Evolutionary conservation across 2,113 vertebrate genomes (phyloP).

Genomic region (Rynchops niger): DNA sequence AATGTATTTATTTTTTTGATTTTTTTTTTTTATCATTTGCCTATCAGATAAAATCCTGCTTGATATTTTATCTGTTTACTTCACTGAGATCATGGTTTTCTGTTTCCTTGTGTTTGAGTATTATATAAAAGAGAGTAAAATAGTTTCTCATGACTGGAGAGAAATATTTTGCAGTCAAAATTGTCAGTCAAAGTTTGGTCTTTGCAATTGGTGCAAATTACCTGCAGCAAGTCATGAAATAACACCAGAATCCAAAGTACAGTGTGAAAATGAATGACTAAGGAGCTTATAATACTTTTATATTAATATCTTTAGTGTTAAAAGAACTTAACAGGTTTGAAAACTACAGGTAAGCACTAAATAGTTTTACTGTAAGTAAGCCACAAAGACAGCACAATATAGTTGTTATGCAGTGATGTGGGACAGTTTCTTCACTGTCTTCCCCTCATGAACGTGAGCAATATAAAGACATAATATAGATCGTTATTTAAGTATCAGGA

Average conservation of each 20-base stretch:
- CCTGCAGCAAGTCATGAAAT: background rate
- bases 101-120: background rate
- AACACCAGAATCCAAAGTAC: background rate
- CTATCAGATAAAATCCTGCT: background rate
- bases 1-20: background rate
- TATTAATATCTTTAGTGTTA: background rate
- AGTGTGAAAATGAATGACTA: background rate
- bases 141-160: background rate
- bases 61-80: background rate
- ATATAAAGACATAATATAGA: background rate
- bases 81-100: background rate
- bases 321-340: background rate
- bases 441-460: background rate
- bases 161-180: background rate
- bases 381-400: background rate
- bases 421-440: background rate
- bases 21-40: background rate
- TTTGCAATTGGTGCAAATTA: background rate
- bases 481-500: background rate
- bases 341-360: background rate
- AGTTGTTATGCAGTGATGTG: background rate
- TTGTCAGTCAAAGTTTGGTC: background rate
- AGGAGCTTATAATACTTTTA: background rate
- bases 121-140: background rate
- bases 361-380: background rate